Percentiles rank a stretch among this genome's conserved stretches.
These are phyloP conservation scores for Heteromurus nitidus DNA, from an alignment of 2,888 invertebrate species.

Conservation along the genomic window DNA sequence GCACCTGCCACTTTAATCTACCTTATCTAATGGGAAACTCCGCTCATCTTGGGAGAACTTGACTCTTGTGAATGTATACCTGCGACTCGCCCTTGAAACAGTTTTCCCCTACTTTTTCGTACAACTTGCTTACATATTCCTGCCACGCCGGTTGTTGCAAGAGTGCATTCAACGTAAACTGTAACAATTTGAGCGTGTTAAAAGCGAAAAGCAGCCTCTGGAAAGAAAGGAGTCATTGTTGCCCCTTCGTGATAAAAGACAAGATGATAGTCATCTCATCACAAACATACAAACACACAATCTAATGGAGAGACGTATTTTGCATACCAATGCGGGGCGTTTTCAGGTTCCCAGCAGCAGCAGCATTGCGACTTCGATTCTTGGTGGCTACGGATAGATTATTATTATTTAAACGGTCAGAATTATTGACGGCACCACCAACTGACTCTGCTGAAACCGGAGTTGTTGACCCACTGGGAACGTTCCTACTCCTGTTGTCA, in stretches of 20 bases:
- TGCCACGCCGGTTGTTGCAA: neutral
- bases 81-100: slow-evolving; percentile 46
- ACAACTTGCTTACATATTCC: too few relatives aligned
- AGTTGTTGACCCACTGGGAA: neutral
- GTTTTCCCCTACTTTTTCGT: slow-evolving; percentile 18
- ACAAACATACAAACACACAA: neutral
- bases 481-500: slow-evolving; percentile 11
- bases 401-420: slow-evolving; percentile 33
- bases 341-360: slow-evolving; percentile 54
- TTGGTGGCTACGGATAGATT: slow-evolving; percentile 4
- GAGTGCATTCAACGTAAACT: neutral
- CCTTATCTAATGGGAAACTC: slow-evolving; percentile 5
- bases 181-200: slow-evolving; percentile 19
- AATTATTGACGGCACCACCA: slow-evolving; percentile 29
- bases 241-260: neutral
- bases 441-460: neutral
- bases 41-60: neutral
- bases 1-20: slow-evolving; percentile 18
- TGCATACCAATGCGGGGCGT: slow-evolving; percentile 58
- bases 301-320: neutral
- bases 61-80: neutral
- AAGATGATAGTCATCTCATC: slow-evolving; percentile 23
- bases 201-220: slow-evolving; percentile 27
- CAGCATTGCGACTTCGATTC: too few relatives aligned
- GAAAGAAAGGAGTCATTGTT: slow-evolving; percentile 27